Evolutionary conservation across 1,140 invertebrate species (phyloP).

Genomic region (Aradophagus sp.): DNA sequence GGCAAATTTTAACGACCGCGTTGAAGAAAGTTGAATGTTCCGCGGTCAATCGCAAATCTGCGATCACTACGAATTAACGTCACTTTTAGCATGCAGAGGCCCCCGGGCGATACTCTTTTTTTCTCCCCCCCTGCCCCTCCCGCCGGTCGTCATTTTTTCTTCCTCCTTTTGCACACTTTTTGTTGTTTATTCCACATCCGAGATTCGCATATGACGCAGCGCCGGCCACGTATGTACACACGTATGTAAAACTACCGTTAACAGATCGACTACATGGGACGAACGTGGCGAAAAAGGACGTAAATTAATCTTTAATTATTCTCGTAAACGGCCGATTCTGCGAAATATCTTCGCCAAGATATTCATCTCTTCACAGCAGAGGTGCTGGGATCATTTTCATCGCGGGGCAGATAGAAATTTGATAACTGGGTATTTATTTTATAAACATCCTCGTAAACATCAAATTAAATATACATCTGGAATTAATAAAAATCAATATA

Average conservation of each 20-base stretch:
- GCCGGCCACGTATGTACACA: conserved; percentile 36
- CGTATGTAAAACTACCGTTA: conserved; percentile 58
- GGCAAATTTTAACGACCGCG: conserved; percentile 58
- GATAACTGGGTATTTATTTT: conserved; percentile 53
- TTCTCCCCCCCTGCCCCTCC: not conserved
- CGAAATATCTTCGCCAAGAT: conserved; percentile 52
- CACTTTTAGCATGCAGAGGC: conserved; percentile 53
- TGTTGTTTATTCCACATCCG: conserved; percentile 10
- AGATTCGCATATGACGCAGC: conserved; percentile 39
- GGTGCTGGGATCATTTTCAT: conserved; percentile 53
- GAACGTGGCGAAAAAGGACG: conserved; percentile 46
- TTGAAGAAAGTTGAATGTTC: conserved; percentile 56
- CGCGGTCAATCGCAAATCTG: conserved; percentile 59
- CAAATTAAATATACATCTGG: conserved; percentile 56
- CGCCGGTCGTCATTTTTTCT: not conserved
- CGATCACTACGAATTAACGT: conserved; percentile 60
- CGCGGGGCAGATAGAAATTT: conserved; percentile 52
- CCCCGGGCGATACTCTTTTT: conserved; percentile 39
- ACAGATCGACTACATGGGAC: conserved; percentile 46
- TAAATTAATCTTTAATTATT: conserved; percentile 58
- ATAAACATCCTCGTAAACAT: conserved; percentile 52
- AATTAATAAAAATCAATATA: conserved; percentile 55
- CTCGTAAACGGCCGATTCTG: conserved; percentile 51
- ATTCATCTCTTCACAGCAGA: conserved; percentile 53
- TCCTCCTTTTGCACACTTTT: conserved; percentile 8